Evolutionary conservation across 2,888 invertebrate species (phyloP).

Genomic region (Apoderus coryli): DNA sequence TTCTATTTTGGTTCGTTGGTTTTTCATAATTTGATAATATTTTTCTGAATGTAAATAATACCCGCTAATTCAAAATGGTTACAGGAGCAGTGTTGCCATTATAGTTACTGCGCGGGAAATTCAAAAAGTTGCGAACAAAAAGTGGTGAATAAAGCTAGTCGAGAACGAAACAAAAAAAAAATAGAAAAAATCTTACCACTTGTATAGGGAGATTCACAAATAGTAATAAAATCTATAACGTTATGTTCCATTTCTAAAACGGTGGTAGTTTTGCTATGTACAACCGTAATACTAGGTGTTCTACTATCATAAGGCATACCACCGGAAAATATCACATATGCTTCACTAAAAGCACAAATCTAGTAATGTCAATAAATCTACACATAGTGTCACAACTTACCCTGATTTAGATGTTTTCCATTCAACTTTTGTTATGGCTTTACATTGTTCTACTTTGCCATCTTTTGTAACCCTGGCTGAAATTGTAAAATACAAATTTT

Average conservation of each 20-base stretch:
- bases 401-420: conserved; percentile 82
- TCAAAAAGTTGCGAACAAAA: no score
- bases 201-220: conserved; percentile 89
- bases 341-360: conserved; percentile 67
- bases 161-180: conserved; percentile 5
- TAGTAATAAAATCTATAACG: conserved; percentile 91
- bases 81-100: no score
- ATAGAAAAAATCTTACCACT: conserved; percentile 48
- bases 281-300: conserved; percentile 89
- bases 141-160: no score
- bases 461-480: conserved; percentile 83
- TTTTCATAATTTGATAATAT: no score
- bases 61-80: no score
- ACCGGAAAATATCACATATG: conserved; percentile 93
- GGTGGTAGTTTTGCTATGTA: conserved; percentile 91
- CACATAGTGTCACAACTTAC: conserved; percentile 36
- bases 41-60: no score
- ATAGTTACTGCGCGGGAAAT: no score
- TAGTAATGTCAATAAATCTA: not conserved
- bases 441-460: conserved; percentile 84
- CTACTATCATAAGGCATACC: conserved; percentile 85
- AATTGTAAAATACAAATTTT: no score
- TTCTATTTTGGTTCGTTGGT: no score
- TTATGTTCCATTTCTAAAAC: conserved; percentile 99
- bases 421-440: conserved; percentile 88